Evolutionary conservation across 2,113 vertebrate genomes (phyloP).

Genomic region (Ovis aries): DNA sequence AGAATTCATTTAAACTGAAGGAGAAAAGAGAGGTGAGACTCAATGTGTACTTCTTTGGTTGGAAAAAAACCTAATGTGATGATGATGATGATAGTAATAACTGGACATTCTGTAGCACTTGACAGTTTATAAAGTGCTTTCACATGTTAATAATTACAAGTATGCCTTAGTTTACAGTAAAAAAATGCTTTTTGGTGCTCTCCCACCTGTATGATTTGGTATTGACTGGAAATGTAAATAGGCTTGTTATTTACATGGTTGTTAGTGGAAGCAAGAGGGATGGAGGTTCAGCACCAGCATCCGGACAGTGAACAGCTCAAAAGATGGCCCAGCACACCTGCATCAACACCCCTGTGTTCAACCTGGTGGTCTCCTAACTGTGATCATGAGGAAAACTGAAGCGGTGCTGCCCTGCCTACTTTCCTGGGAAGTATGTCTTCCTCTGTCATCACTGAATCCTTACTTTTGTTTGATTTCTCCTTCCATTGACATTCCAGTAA

Average conservation of each 20-base stretch:
- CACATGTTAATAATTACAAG: not conserved
- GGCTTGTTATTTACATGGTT: not conserved
- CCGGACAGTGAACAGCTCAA: not conserved
- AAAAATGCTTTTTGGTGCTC: not conserved
- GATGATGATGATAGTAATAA: not conserved
- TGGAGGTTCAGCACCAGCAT: not conserved
- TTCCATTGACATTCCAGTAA: not conserved
- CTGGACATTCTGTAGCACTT: not conserved
- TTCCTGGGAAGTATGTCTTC: not conserved
- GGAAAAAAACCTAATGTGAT: not conserved
- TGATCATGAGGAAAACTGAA: not conserved
- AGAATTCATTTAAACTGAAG: not conserved
- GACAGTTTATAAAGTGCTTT: not conserved
- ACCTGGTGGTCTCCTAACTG: not conserved
- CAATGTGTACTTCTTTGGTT: not conserved
- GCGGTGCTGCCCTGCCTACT: fast-evolving
- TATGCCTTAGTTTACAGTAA: not conserved
- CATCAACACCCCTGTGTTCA: not conserved
- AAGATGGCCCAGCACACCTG: not conserved
- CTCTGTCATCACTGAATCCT: not conserved
- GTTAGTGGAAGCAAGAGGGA: not conserved
- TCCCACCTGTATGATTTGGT: not conserved
- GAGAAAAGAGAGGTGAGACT: not conserved
- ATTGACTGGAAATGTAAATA: not conserved
- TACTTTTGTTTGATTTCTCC: not conserved